Evolutionary conservation across 2,888 invertebrate genomes (phyloP).

Genomic region (Drosophila greeni): DNA sequence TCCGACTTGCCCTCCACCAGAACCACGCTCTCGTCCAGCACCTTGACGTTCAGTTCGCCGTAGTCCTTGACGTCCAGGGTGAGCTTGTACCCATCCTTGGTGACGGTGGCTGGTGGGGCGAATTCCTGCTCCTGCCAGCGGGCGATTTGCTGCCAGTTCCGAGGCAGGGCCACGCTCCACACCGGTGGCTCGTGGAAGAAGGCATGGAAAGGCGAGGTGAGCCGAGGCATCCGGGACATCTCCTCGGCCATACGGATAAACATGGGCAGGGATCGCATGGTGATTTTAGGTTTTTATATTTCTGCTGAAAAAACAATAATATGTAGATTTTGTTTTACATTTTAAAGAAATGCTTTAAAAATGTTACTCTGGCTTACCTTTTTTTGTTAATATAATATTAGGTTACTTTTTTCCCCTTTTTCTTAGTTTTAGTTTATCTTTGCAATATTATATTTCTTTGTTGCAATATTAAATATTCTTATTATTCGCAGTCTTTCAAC

Average conservation of each 20-base stretch:
- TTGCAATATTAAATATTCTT: background rate
- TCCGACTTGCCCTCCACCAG: constrained; percentile 87
- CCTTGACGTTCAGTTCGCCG: constrained; percentile 88
- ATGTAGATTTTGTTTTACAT: background rate
- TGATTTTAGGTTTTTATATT: background rate
- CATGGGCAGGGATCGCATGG: constrained; percentile 73
- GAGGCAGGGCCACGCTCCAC: constrained; percentile 46
- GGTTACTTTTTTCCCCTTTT: background rate
- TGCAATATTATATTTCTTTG: background rate
- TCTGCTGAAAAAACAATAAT: background rate
- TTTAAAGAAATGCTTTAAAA: background rate
- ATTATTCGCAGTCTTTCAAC: constrained; percentile 12
- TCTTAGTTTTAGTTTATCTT: background rate
- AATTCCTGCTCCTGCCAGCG: constrained; percentile 54
- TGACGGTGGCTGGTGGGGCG: constrained; percentile 68
- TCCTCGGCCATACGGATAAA: constrained; percentile 72
- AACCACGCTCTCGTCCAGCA: constrained; percentile 84
- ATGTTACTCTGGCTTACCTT: background rate
- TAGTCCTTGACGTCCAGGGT: constrained; percentile 88
- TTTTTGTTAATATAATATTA: background rate
- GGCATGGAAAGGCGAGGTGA: constrained; percentile 49
- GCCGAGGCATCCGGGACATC: constrained; percentile 50
- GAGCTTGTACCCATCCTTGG: constrained; percentile 85
- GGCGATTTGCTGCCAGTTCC: constrained; percentile 55
- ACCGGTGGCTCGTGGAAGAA: constrained; percentile 52